A percentile compares a stretch with the other conserved stretches of the same genome.
phyloP scores from a whole-genome alignment of 1,140 invertebrate species.

The Euwallacea similis region DNA sequence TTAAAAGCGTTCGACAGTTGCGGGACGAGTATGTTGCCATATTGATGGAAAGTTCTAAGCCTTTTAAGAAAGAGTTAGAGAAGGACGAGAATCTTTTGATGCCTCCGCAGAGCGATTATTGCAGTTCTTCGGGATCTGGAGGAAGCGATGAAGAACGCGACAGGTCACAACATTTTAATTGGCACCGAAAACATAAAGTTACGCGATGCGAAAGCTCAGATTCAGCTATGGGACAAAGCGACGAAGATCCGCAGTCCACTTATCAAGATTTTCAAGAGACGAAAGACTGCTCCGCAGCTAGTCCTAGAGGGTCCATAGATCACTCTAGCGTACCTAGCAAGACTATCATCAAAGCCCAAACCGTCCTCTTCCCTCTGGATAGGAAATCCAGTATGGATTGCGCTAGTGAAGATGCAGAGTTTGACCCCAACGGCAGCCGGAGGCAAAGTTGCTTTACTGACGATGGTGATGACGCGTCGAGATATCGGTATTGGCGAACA shows the following conservation, averaged over 20 bases:
- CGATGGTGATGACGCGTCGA: conserved; percentile 51
- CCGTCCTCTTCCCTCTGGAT: conserved; percentile 45
- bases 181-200: conserved; percentile 39
- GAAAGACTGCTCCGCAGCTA: conserved; percentile 30
- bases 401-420: conserved; percentile 47
- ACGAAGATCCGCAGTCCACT: conserved; percentile 54
- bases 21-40: conserved; percentile 47
- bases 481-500: conserved; percentile 67
- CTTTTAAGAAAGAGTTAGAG: conserved; percentile 1
- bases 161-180: conserved; percentile 24
- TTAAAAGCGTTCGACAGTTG: conserved; percentile 45
- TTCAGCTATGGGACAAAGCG: conserved; percentile 59
- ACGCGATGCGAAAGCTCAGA: conserved; percentile 59
- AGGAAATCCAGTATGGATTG: conserved; percentile 49
- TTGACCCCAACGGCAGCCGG: conserved; percentile 49
- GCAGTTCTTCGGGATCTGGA: conserved; percentile 48
- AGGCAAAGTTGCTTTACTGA: conserved; percentile 57
- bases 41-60: conserved; percentile 40
- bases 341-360: conserved; percentile 49
- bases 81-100: conserved; percentile 30
- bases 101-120: conserved; percentile 49
- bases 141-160: conserved; percentile 49
- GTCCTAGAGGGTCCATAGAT: conserved; percentile 46
- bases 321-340: conserved; percentile 49
- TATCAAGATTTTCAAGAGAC: conserved; percentile 41